phyloP scores from a whole-genome alignment of 2,888 invertebrate genomes.

The Orthosia gothica region DNA sequence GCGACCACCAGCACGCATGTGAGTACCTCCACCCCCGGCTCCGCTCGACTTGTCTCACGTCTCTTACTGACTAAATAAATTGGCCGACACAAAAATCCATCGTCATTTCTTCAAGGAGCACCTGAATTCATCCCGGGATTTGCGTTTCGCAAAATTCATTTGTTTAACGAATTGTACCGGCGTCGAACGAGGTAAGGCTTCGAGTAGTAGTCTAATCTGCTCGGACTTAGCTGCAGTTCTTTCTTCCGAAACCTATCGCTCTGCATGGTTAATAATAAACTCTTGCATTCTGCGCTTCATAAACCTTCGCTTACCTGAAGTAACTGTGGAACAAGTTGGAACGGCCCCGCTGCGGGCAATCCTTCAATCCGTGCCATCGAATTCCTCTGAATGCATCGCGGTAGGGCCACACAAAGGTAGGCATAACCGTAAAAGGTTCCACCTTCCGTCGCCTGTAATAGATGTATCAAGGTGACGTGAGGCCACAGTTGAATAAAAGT shows the following conservation, averaged over 20 bases:
- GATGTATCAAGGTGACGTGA: conserved; percentile 16
- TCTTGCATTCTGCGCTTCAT: conserved; percentile 75
- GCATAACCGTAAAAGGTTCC: conserved; percentile 17
- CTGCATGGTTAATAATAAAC: conserved; percentile 75
- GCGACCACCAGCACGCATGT: conserved; percentile 85
- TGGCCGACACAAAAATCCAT: conserved; percentile 5
- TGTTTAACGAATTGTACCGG: neutral
- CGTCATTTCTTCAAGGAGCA: conserved; percentile 9
- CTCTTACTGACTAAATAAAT: neutral
- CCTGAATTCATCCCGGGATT: conserved; percentile 3
- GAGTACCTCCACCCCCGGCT: conserved; percentile 75
- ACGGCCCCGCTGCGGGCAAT: conserved; percentile 27
- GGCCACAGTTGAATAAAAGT: conserved; percentile 22
- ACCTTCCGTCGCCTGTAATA: conserved; percentile 13
- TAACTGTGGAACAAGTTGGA: conserved; percentile 67
- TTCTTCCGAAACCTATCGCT: conserved; percentile 73
- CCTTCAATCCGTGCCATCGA: conserved; percentile 9
- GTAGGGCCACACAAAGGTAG: conserved; percentile 51
- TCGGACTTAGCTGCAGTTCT: conserved; percentile 50
- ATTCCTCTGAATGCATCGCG: conserved; percentile 20
- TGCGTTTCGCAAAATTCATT: conserved; percentile 21
- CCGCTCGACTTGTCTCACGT: conserved; percentile 16
- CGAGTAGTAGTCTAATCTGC: conserved; percentile 38
- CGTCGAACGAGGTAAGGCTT: conserved; percentile 58
- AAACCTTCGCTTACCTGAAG: conserved; percentile 66